A percentile compares a stretch with the other conserved stretches of the same genome.
phyloP scores from a whole-genome alignment of 2,888 invertebrate genomes.

The Coremacera marginata region DNA sequence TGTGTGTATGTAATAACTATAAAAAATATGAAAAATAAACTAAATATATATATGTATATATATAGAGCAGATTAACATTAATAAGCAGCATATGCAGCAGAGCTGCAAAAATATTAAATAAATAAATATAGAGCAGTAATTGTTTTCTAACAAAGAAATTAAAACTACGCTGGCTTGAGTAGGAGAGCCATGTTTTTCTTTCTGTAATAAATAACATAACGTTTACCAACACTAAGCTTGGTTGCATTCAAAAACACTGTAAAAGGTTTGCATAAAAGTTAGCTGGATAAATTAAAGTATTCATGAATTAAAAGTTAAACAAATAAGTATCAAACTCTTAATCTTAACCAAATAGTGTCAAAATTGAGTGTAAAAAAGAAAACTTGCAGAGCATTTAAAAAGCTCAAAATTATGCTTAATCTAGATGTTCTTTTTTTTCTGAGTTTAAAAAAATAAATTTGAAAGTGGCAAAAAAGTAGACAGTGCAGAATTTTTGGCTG shows the following conservation, averaged over 20 bases:
- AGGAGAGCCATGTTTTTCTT: background rate
- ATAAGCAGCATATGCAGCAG: too few relatives aligned
- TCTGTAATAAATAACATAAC: too few relatives aligned
- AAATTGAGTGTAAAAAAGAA: background rate
- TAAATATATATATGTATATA: background rate
- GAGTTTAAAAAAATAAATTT: slow-evolving; percentile 52
- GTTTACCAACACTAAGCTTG: too few relatives aligned
- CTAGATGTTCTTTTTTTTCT: background rate
- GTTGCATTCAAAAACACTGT: too few relatives aligned
- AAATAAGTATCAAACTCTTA: background rate
- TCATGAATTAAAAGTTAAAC: background rate
- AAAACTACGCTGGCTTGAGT: background rate
- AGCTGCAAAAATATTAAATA: too few relatives aligned
- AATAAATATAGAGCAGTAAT: background rate
- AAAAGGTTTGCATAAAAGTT: too few relatives aligned
- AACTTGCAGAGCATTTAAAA: background rate
- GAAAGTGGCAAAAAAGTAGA: slow-evolving; percentile 52
- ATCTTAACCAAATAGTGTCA: background rate
- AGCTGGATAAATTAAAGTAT: too few relatives aligned
- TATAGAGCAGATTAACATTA: too few relatives aligned
- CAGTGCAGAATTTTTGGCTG: slow-evolving; percentile 44
- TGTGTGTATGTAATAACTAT: background rate
- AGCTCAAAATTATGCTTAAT: slow-evolving; percentile 12
- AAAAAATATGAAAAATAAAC: background rate
- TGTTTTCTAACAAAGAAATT: slow-evolving; percentile 1